Evolutionary conservation across 2,113 vertebrate genomes (phyloP).

Genomic region (Euleptes europaea): DNA sequence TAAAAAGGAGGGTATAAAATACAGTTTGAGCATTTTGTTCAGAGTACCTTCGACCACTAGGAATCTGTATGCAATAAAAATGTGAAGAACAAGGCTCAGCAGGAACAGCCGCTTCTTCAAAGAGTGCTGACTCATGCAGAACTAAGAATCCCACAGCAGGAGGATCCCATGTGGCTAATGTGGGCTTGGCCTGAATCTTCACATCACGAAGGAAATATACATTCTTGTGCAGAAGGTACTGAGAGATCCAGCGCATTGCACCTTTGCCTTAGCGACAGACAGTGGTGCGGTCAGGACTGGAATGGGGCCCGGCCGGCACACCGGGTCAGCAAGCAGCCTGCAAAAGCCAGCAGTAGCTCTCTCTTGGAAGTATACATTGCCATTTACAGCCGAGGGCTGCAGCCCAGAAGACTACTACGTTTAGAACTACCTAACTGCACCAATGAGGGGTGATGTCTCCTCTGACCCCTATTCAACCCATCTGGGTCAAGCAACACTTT

Average conservation of each 20-base stretch:
- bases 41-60: slow-evolving; percentile 56
- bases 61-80: slow-evolving; percentile 60
- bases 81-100: slow-evolving; percentile 6
- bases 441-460: too few species aligned
- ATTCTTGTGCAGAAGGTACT: background rate
- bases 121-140: background rate
- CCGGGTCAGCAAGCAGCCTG: too few species aligned
- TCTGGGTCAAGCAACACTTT: too few species aligned
- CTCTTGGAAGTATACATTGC: too few species aligned
- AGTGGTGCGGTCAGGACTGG: too few species aligned
- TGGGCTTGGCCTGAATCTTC: slow-evolving; percentile 33
- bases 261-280: too few species aligned
- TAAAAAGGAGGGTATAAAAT: slow-evolving; percentile 25
- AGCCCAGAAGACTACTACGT: too few species aligned
- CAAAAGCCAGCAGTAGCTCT: too few species aligned
- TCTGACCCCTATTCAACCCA: too few species aligned
- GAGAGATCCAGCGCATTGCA: background rate
- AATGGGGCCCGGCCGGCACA: too few species aligned
- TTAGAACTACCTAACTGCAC: too few species aligned
- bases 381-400: too few species aligned
- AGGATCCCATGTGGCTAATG: slow-evolving; percentile 50
- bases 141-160: slow-evolving; percentile 40
- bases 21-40: slow-evolving; percentile 26
- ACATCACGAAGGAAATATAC: slow-evolving; percentile 31
- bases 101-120: background rate